Base-by-base conservation (phyloP, 2,888 invertebrate species). In the Zaprionus bogoriensis region DNA sequence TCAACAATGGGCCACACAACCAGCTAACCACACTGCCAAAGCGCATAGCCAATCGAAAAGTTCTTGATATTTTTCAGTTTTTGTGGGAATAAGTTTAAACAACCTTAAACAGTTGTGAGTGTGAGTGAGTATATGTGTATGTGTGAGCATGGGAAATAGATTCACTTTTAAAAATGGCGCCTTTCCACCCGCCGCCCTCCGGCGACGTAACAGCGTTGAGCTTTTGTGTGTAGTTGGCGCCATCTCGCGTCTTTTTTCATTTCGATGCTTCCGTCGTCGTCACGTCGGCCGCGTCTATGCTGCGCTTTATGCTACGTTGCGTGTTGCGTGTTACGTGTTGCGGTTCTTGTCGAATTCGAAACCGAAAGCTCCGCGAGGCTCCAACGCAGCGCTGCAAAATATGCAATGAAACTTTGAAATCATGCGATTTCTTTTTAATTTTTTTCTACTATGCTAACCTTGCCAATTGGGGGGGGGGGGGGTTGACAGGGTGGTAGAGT, bases 1-100 rank as follows among this genome's bases (percentile, higher is more conserved):
- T 51, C 53, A 66, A 66, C 57, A 47, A 51, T 59, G 62, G 62
- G 60, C 90, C 90, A 94, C 96, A 98, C 98, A 98, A 98, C 98
- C 98, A 98, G 98, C 98, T 98, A 98, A 98, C 98, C 97, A 98
- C 98, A 98, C 98, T 98, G 98, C 98, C 98, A 97, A 93, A 93
- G 94, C 94, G 95, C 93, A 92, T 92, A 90, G 92, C 92, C 89
- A 86, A 89, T 83, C 74, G 60, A 76, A 64, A 20, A 10, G 6
- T 68, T 44, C 22, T 59, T 58, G 50, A 9, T 22, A 44, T 39
- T 42, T 52, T 27, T 47, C 9, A 25, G 51, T 42, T 38, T 32
- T 7, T 17, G 2, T 7, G 1, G 7, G 9, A 14, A 7, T 12
- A 30, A 4, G 30, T 10, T 4, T 4, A 30, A 14, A 36, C n/a